Percentiles rank a stretch among this genome's conserved stretches.
Conservation (phyloP, 2,113 vertebrate species). For the Tachysurus fulvidraco region DNA sequence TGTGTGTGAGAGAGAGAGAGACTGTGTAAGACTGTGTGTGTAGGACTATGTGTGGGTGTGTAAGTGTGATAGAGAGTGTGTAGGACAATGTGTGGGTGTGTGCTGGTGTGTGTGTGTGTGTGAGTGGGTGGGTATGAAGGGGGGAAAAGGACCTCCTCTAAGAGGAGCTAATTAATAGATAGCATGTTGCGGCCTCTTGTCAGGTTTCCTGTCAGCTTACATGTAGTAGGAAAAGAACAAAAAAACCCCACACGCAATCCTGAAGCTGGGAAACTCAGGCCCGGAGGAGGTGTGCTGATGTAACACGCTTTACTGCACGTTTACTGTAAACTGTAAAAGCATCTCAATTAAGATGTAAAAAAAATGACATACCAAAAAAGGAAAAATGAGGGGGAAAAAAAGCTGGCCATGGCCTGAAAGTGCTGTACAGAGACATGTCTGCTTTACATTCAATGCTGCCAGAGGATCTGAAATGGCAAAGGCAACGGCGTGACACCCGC, state of each 20-base stretch:
- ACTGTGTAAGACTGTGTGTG: not conserved
- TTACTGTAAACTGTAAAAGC: slow-evolving; percentile 54
- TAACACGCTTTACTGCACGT: slow-evolving; percentile 20
- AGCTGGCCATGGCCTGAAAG: not conserved
- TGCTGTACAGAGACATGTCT: not conserved
- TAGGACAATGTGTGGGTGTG: not conserved
- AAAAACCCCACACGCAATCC: slow-evolving; percentile 33
- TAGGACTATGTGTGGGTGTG: not conserved
- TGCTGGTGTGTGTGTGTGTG: not conserved
- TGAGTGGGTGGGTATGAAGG: not conserved
- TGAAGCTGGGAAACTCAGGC: slow-evolving; percentile 44
- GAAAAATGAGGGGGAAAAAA: slow-evolving; percentile 32
- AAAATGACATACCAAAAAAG: slow-evolving; percentile 19
- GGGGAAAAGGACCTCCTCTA: slow-evolving; percentile 37
- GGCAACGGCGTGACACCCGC: slow-evolving; percentile 31
- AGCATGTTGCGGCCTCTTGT: slow-evolving; percentile 52
- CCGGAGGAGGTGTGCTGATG: slow-evolving; percentile 17
- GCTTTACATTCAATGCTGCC: not conserved
- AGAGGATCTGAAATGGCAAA: not conserved
- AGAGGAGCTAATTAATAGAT: slow-evolving; percentile 63
- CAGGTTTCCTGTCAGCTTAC: slow-evolving; percentile 52
- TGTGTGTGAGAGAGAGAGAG: not conserved
- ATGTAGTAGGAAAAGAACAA: slow-evolving; percentile 8
- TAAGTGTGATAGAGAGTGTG: not conserved
- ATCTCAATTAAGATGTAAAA: slow-evolving; percentile 44